Conservation (phyloP, 1,140 invertebrate genomes). For the Archivesica marissinica region DNA sequence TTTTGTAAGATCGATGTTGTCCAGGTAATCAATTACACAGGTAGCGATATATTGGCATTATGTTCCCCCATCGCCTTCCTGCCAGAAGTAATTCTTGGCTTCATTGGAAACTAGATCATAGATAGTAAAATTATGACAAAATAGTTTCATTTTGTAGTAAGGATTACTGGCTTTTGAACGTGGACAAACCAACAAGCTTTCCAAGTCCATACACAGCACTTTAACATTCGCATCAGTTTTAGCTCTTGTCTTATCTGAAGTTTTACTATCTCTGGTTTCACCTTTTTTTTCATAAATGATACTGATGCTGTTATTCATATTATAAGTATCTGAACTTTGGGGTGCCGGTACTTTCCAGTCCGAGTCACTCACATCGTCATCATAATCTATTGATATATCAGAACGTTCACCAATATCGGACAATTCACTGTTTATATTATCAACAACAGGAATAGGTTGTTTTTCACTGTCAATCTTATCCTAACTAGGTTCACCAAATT, state of each 20-base stretch:
- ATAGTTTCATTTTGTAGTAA: conserved; percentile 45
- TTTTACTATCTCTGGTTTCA: conserved; percentile 29
- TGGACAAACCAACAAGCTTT: conserved; percentile 21
- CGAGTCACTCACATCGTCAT: conserved; percentile 22
- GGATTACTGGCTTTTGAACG: conserved; percentile 19
- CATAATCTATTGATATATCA: conserved; percentile 16
- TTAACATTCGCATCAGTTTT: conserved; percentile 17
- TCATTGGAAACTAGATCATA: conserved; percentile 11
- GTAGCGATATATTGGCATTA: conserved; percentile 21
- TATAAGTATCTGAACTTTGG: conserved; percentile 21
- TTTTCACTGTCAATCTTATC: neutral
- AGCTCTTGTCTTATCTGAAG: conserved; percentile 22
- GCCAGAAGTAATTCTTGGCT: conserved; percentile 24
- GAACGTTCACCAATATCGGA: conserved; percentile 8
- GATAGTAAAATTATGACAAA: no score
- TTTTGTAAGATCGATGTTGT: conserved; percentile 11
- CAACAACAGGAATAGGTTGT: neutral
- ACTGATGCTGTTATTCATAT: conserved; percentile 7
- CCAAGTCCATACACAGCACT: conserved; percentile 29
- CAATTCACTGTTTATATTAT: neutral
- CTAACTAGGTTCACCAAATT: neutral
- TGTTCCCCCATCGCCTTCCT: conserved; percentile 31
- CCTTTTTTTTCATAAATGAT: conserved; percentile 11
- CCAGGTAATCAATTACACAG: conserved; percentile 33
- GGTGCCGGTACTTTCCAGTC: neutral